A percentile compares a stretch with the other conserved stretches of the same genome.
phyloP scores from a whole-genome alignment of 2,888 invertebrate species.

The Oeneis ivallda region DNA sequence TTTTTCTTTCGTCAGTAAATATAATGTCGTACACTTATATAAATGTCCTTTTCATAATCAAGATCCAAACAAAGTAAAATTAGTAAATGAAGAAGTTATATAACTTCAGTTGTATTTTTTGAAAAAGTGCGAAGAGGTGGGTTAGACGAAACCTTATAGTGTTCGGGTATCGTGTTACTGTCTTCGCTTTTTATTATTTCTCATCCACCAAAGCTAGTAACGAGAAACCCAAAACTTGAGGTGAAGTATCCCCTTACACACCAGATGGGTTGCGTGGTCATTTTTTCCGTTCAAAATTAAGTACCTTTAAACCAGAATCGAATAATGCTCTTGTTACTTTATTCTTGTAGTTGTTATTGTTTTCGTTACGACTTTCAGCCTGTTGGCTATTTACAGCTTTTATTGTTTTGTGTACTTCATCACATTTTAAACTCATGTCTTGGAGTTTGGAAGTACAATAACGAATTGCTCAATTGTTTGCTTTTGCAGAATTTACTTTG shows the following conservation, averaged over 20 bases:
- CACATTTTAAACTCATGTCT: conserved; percentile 1
- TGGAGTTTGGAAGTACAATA: neutral
- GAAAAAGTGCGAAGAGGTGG: conserved; percentile 56
- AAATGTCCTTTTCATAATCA: neutral
- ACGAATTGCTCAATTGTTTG: neutral
- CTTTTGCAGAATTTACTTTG: neutral
- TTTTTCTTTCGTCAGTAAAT: conserved; percentile 9
- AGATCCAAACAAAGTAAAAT: neutral
- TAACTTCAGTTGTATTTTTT: neutral
- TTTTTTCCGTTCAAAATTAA: conserved; percentile 26
- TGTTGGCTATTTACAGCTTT: neutral
- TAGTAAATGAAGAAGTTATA: neutral
- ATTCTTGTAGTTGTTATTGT: neutral
- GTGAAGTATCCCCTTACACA: conserved; percentile 61
- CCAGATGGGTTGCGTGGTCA: conserved; percentile 47
- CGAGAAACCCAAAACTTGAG: conserved; percentile 61
- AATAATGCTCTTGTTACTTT: conserved; percentile 17
- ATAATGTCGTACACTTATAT: neutral
- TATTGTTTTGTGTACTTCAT: neutral
- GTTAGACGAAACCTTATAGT: conserved; percentile 70
- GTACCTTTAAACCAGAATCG: neutral
- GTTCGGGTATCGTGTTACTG: conserved; percentile 62
- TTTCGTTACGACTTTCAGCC: neutral
- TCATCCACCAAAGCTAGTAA: conserved; percentile 52
- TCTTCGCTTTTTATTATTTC: conserved; percentile 54